Conservation (phyloP, 2,113 vertebrate genomes). For the Malaclemys terrapin region DNA sequence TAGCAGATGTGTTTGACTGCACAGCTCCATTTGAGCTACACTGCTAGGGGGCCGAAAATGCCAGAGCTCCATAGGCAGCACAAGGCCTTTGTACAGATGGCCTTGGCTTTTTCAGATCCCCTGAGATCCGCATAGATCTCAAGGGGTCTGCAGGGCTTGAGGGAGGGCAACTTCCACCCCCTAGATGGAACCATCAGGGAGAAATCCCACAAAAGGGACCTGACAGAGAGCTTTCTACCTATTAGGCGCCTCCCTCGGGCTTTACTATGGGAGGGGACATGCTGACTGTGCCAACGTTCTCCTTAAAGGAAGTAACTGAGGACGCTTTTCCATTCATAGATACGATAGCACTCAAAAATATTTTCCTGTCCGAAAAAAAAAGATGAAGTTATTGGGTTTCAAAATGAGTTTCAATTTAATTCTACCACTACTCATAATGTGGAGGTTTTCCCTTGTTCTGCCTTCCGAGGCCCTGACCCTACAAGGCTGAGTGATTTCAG, state of each 20-base stretch:
- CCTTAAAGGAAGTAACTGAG: not conserved
- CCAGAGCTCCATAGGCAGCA: not conserved
- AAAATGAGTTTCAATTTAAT: not conserved
- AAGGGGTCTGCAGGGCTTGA: not conserved
- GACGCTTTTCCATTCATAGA: not conserved
- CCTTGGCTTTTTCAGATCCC: not conserved
- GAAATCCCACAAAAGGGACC: not conserved
- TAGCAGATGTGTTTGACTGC: accelerated
- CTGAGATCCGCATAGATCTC: not conserved
- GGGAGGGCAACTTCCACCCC: not conserved
- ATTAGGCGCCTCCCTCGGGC: accelerated
- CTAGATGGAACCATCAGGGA: not conserved
- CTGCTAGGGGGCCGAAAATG: not conserved
- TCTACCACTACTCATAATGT: not conserved
- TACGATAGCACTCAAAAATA: not conserved
- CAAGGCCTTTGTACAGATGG: not conserved
- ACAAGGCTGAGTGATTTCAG: not conserved
- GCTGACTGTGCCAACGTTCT: not conserved
- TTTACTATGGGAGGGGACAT: not conserved
- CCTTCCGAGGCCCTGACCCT: not conserved
- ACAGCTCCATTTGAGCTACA: not conserved
- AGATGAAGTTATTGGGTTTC: accelerated
- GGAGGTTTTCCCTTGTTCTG: not conserved
- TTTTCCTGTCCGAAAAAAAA: not conserved
- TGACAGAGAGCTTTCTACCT: not conserved